Evolutionary conservation across 2,113 vertebrate genomes (phyloP), one percentile per base, ranked within the genome.

Genomic region (Oreamnos americanus): DNA sequence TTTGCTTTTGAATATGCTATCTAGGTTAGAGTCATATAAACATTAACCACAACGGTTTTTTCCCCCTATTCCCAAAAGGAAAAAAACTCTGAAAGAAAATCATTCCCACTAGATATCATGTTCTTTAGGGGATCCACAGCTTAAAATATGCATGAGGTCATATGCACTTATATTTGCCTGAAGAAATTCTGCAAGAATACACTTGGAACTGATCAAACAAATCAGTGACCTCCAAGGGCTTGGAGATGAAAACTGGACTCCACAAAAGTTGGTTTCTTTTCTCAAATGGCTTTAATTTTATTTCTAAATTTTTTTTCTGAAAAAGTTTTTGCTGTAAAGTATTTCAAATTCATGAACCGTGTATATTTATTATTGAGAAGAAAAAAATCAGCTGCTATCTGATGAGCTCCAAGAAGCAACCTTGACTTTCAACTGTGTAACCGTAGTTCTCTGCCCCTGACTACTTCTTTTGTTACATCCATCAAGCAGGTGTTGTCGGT

Each of bases 381-480:
- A 58, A 58, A 60, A 17, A 96, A 53, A 12, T 19, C 10, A 53
- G 45, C 19, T 43, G 33, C 74, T 90, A 15, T 26, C 10, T 60
- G 4, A 26, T 43, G 11, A 23, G 86, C 30, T 82, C 62, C 6
- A 39, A 88, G 43, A 62, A 12, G 2, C 23, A 45, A 39, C 19
- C 49, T 79, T 89, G 85, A 55, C 58, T 74, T 91, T 76, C 82
- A 88, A 33, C 3, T 12, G 9, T 94, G 5, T 43, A 78, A 67
- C 57, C 26, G 10, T 23, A 53, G 30, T 55, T 94, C 76, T 43
- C 83, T 64, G 28, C 1, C 21, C 55, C 26, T 95, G 79, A 97
- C 92, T 36, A 88, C 43, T 82, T 86, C 87, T 19, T 96, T 87
- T 97, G 95, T 98, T 76, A 62, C 16, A 14, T n/a, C 33, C 21